Base-by-base conservation (phyloP, 2,888 invertebrate genomes). In the Lathronympha strigana region DNA sequence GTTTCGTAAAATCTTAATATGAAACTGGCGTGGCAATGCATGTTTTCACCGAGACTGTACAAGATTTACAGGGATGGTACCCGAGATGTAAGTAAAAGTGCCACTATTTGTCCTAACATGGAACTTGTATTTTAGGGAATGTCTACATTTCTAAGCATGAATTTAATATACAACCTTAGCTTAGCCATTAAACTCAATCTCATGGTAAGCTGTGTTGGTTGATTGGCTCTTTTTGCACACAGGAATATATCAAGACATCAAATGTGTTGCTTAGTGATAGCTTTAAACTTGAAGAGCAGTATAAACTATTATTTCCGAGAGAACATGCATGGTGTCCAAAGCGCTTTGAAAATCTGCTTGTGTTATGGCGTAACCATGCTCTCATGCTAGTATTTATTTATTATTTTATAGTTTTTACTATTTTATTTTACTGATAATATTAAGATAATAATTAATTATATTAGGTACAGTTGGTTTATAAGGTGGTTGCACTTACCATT, bases 1-100 rank as follows among this genome's bases (percentile, higher is more conserved):
- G 9, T 23, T 45, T 21, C 11, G 19, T 58, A 15, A 19, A 47
- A 23, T 21, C 21, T 47, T 67, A 79, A 84, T 54, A 81, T 95
- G 74, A 93, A 89, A 80, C 82, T 92, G 68, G 77, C 94, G 69
- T 93, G 93, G 93, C 92, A 93, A 75, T 96, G 95, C 79, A 86
- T 95, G 72, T 94, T 95, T 78, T 93, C 95, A 6, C 96, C 96
- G 13, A 93, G 94, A 75, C 87, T 97, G 33, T 95, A 93, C 73
- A 95, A 95, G 90, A 93, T 95, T 72, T 95, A 96, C 78, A 93
- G 93, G 69, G 92, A 94, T 83, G 93, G 93, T 53, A 84, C 93
- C n/a, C 77, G 90, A 45, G 93, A 94, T 80, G 83, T 83, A 75
- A 76, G 80, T 77, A 21, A n/a, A n/a, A n/a, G n/a, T n/a, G n/a